Evolutionary conservation across 1,140 invertebrate species (phyloP), one percentile per base, ranked within the genome.

Genomic region (Dinothrombium tinctorium): DNA sequence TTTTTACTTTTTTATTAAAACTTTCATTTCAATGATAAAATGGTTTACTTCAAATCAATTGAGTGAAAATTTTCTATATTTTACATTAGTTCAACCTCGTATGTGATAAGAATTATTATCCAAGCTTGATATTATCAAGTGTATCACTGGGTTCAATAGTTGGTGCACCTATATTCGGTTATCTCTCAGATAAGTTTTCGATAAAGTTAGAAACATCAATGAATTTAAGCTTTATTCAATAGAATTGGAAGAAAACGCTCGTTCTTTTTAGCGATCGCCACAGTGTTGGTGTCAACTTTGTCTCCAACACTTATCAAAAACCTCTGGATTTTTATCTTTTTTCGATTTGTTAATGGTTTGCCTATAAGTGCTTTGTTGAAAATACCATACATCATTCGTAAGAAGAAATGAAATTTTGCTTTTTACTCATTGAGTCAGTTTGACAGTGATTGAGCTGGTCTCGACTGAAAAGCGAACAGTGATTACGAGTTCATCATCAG

Each of bases 341-440:
- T 73, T 48, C 63, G 79, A 48, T 63, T 74, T 11, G 63, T 86
- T 37, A 78, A 83, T 4, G 82, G 81, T 14, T 56, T 84, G 1
- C 82, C 80, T 1, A 80, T 86, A 49, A 81, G 81, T 8, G 81
- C 80, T 4, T 74, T 86, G n/a, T 87, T 86, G 59, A 81, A 89
- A 62, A 83, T 87, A 56, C 82, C 82, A 4, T 87, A 86, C 53
- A 86, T 87, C 43, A 84, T 87, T 19, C 19, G 33, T 36, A 21
- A 33, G 52, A 28, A 79, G 82, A 28, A n/a, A 28, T 28, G 26
- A 15, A 29, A 4, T 29, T 7, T n/a, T 8, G 26, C n/a, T 28
- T 28, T 28, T 28, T 28, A 8, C n/a, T 28, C 26, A n/a, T 28
- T 17, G 12, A 8, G 2, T 4, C 33, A 33, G n/a, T 8, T 21